A percentile compares a stretch with the other conserved stretches of the same genome.
phyloP scores from a whole-genome alignment of 2,113 vertebrate genomes.

The Nothoprocta perdicaria region DNA sequence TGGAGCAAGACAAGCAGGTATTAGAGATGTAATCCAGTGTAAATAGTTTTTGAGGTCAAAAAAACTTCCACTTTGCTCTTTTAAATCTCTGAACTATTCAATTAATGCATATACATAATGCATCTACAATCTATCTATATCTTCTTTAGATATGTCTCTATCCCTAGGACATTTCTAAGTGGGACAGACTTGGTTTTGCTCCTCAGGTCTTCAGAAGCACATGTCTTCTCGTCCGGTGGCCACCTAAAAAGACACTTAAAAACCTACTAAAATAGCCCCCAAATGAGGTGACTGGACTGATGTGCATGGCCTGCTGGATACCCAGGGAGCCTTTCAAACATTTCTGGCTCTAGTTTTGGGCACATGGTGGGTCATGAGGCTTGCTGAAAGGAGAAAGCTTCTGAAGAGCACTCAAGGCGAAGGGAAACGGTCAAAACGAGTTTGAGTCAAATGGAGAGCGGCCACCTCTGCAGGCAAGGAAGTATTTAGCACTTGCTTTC shows the following conservation, averaged over 20 bases:
- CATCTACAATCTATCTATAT: too few relatives aligned
- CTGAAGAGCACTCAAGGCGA: background rate
- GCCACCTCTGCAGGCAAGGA: background rate
- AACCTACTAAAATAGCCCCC: background rate
- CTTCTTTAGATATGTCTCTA: too few relatives aligned
- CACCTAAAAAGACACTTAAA: background rate
- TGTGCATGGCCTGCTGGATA: fast-evolving
- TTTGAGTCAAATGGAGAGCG: background rate
- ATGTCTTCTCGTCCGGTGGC: background rate
- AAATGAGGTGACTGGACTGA: background rate
- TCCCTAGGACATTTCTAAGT: background rate
- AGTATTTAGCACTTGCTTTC: background rate
- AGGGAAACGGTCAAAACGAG: background rate
- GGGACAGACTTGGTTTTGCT: fast-evolving
- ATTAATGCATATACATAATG: background rate
- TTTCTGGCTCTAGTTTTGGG: background rate
- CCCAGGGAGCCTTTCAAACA: background rate
- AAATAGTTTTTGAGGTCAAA: background rate
- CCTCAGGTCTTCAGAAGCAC: background rate
- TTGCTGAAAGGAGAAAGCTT: background rate
- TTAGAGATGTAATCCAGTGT: background rate
- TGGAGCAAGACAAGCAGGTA: background rate
- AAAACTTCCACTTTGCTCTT: background rate
- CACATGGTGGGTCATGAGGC: background rate
- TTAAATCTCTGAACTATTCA: background rate